Conservation (phyloP, 2,113 vertebrate genomes). For the Bambusicola thoracicus region DNA sequence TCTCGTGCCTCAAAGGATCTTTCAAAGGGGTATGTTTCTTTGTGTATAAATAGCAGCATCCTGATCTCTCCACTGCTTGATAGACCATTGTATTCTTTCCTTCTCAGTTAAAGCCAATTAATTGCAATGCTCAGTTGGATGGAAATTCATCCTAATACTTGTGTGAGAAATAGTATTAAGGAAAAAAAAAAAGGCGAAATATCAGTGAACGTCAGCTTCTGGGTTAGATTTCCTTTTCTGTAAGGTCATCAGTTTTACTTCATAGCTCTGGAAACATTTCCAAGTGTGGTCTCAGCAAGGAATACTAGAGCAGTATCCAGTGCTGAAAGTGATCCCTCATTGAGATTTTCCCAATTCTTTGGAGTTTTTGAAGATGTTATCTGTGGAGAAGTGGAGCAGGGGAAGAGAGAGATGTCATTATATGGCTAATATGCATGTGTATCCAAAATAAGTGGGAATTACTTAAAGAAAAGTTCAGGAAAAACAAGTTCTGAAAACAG, state of each 20-base stretch:
- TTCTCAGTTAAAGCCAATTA: neutral
- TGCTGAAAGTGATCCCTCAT: neutral
- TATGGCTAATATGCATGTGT: neutral
- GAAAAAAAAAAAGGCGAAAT: neutral
- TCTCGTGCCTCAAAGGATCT: slow-evolving; percentile 51
- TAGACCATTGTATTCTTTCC: neutral
- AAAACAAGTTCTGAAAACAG: neutral
- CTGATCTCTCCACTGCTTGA: neutral
- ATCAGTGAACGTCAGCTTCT: neutral
- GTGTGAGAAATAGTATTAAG: neutral
- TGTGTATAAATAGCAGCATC: slow-evolving; percentile 44
- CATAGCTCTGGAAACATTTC: neutral
- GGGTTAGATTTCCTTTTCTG: neutral
- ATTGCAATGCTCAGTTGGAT: neutral
- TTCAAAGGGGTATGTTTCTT: slow-evolving; percentile 42
- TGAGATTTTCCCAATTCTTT: neutral
- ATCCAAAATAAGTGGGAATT: neutral
- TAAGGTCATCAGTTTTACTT: neutral
- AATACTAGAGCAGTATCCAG: neutral
- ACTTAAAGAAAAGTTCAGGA: neutral
- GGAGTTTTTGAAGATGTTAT: neutral
- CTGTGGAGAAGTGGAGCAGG: neutral
- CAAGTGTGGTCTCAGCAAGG: neutral
- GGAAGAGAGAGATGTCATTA: neutral
- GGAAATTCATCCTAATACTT: neutral